phyloP scores from a whole-genome alignment of 2,113 vertebrate species.

The Psittacara wagleri region DNA sequence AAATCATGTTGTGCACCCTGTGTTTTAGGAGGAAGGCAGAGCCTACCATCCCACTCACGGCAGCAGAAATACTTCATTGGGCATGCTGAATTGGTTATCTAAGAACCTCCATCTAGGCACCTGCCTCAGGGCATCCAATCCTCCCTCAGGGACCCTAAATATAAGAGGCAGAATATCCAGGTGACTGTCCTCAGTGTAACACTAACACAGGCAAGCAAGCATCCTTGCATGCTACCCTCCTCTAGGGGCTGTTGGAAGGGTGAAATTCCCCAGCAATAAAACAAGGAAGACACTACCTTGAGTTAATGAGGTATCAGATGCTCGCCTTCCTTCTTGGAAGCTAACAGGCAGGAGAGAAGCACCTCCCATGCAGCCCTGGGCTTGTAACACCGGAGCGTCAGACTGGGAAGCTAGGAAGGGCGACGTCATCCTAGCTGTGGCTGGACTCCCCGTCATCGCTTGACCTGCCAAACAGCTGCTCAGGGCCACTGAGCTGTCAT shows the following conservation, averaged over 20 bases:
- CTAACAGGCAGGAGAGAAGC: constrained; percentile 78
- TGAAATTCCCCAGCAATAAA: background rate
- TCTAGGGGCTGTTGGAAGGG: background rate
- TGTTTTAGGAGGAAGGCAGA: background rate
- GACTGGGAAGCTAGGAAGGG: constrained; percentile 82
- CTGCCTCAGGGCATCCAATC: background rate
- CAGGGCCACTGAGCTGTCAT: constrained; percentile 63
- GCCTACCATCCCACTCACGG: background rate
- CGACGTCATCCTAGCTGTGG: constrained; percentile 70
- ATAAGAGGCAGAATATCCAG: background rate
- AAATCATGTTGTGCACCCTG: background rate
- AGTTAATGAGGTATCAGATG: constrained; percentile 96
- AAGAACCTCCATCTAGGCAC: background rate
- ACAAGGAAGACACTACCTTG: constrained; percentile 80
- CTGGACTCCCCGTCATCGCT: constrained; percentile 71
- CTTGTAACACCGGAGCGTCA: constrained; percentile 85
- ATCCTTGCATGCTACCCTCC: background rate
- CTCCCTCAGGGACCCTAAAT: background rate
- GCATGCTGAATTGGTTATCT: background rate
- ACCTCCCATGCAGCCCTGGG: constrained; percentile 81
- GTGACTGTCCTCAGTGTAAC: background rate
- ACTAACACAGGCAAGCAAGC: background rate
- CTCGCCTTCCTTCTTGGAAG: constrained; percentile 96
- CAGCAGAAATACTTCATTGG: background rate
- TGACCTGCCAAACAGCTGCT: constrained; percentile 75